phyloP scores from a whole-genome alignment of 2,888 invertebrate species.

The Beris morrisii region DNA sequence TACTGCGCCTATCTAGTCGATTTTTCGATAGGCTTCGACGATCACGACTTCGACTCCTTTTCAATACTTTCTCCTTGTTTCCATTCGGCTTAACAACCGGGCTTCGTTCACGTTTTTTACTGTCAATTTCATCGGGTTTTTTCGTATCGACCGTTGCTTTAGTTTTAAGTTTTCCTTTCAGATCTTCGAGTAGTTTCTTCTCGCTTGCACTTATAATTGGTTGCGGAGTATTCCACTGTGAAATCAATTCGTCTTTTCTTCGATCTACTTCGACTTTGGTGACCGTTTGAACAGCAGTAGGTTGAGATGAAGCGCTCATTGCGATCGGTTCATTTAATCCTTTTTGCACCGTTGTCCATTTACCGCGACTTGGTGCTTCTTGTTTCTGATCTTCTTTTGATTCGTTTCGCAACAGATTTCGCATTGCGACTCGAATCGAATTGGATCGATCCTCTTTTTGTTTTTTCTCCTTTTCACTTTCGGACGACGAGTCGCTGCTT shows the following conservation, averaged over 20 bases:
- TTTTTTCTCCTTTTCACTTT: constrained; percentile 40
- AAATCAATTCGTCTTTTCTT: constrained; percentile 60
- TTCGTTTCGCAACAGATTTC: constrained; percentile 57
- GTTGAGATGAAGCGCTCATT: not conserved
- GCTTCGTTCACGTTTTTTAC: constrained; percentile 50
- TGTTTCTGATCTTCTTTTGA: constrained; percentile 41
- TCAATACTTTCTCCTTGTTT: constrained; percentile 43
- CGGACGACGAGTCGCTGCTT: constrained; percentile 43
- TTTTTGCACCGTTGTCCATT: constrained; percentile 56
- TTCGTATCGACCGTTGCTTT: constrained; percentile 45
- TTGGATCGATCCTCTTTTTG: constrained; percentile 58
- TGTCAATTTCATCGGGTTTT: constrained; percentile 30
- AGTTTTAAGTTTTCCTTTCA: constrained; percentile 52
- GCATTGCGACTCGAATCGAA: constrained; percentile 68
- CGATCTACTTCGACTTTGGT: constrained; percentile 42
- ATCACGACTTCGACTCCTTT: constrained; percentile 37
- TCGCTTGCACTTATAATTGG: constrained; percentile 62
- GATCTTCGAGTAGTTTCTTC: constrained; percentile 60
- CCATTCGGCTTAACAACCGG: constrained; percentile 49
- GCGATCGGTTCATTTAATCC: constrained; percentile 12
- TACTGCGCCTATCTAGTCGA: not conserved
- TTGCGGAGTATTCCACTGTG: constrained; percentile 62
- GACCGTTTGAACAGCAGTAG: constrained; percentile 43
- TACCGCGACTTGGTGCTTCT: constrained; percentile 52
- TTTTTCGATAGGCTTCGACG: constrained; percentile 36